Conservation (phyloP, 37 sponge, comb jelly and placozoan species). For the Ianthella basta region DNA sequence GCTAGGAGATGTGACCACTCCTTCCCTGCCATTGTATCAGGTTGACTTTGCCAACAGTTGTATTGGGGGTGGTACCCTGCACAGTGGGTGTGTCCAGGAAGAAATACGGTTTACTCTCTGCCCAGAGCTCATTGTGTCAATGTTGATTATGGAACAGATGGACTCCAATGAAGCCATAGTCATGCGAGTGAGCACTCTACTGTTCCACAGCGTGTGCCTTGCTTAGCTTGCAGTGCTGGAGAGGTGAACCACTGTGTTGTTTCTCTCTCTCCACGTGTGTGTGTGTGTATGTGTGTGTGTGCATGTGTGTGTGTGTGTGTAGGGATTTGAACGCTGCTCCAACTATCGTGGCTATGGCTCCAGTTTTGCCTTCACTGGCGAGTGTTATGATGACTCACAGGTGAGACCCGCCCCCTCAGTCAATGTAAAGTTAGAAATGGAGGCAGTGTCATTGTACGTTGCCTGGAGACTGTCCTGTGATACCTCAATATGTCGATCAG, state of each 20-base stretch:
- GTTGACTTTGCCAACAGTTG: slow-evolving; percentile 69
- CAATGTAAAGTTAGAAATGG: too few species aligned
- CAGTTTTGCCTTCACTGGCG: slow-evolving; percentile 52
- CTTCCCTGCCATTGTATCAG: slow-evolving; percentile 24
- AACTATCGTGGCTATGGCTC: slow-evolving; percentile 43
- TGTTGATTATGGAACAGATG: slow-evolving; percentile 66
- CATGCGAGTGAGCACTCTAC: slow-evolving; percentile 42
- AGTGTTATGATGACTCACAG: slow-evolving; percentile 48
- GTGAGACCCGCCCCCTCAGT: slow-evolving; percentile 22
- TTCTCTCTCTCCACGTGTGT: background rate
- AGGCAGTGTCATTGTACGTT: too few species aligned
- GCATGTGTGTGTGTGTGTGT: background rate
- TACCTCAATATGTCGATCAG: too few species aligned
- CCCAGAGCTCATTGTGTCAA: slow-evolving; percentile 76
- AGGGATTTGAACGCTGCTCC: slow-evolving; percentile 78
- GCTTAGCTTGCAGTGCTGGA: background rate
- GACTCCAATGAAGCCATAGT: slow-evolving; percentile 76
- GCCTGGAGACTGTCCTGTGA: too few species aligned
- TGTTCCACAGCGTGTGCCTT: too few species aligned
- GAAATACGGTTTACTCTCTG: slow-evolving; percentile 60
- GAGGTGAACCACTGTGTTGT: background rate
- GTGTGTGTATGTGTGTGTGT: slow-evolving; percentile 15
- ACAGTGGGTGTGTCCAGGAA: slow-evolving; percentile 65
- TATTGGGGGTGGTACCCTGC: slow-evolving; percentile 78
- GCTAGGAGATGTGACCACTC: too few species aligned